Conservation (phyloP, 2,797 vertebrate genomes). For the Lutra lutra region DNA sequence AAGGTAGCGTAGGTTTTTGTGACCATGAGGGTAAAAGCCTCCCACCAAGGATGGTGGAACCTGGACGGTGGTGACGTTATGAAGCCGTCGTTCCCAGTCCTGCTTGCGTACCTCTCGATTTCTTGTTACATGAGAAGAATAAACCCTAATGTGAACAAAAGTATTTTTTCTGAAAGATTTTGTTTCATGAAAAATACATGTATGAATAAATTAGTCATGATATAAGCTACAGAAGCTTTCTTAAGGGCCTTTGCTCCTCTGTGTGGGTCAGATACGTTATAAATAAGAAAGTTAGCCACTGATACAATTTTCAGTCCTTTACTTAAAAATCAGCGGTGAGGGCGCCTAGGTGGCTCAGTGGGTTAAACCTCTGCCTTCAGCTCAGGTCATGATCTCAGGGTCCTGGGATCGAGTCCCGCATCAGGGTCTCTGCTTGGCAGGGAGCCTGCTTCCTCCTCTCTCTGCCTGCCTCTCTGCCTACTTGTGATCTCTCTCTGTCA, state of each 20-base stretch:
- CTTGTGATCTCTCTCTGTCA: no score
- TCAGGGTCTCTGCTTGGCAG: no score
- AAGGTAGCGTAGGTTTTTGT: background rate
- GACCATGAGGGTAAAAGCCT: background rate
- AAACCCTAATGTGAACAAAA: background rate
- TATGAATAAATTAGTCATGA: background rate
- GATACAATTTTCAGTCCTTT: slow-evolving; percentile 28
- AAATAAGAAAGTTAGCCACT: slow-evolving; percentile 8
- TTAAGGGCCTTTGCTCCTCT: background rate
- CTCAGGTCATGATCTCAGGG: no score
- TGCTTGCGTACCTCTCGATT: background rate
- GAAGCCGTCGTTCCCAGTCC: background rate
- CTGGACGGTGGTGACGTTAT: background rate
- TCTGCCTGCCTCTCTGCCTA: no score
- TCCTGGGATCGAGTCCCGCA: no score
- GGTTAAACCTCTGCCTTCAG: no score
- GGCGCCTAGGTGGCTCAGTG: no score
- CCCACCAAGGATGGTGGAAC: background rate
- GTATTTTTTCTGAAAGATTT: background rate
- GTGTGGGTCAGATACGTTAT: slow-evolving; percentile 14
- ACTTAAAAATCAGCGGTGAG: slow-evolving; percentile 4
- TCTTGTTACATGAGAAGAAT: background rate
- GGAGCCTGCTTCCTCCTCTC: no score
- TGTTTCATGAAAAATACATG: slow-evolving; percentile 24
- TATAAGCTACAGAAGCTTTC: background rate